phyloP scores from a whole-genome alignment of 35 echinoderm and acorn worm genomes.

The Anneissia japonica region DNA sequence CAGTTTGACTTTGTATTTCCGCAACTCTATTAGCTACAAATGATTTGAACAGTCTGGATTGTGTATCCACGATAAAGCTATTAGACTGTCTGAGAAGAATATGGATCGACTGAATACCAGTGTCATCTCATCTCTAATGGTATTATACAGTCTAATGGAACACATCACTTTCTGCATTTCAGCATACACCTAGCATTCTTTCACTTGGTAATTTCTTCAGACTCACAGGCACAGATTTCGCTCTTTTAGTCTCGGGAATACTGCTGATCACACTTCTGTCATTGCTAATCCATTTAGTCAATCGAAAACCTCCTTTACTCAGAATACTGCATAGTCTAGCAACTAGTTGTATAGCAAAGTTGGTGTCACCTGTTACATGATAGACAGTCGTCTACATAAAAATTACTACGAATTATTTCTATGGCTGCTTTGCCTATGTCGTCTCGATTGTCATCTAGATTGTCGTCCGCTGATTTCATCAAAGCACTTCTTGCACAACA shows the following conservation, averaged over 20 bases:
- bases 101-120: conserved; percentile 4
- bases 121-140: conserved; percentile 19
- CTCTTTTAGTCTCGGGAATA: not conserved
- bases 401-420: too few relatives aligned
- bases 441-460: not conserved
- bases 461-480: not conserved
- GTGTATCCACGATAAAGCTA: conserved; percentile 45
- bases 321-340: not conserved
- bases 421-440: too few relatives aligned
- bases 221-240: not conserved
- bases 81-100: conserved; percentile 47
- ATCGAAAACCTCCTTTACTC: conserved; percentile 2
- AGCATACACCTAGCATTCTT: conserved; percentile 1
- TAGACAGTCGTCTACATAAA: conserved; percentile 35
- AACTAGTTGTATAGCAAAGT: not conserved
- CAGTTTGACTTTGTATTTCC: conserved; percentile 42
- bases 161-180: conserved; percentile 1
- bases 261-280: conserved; percentile 6
- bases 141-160: conserved; percentile 7
- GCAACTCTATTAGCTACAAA: conserved; percentile 62
- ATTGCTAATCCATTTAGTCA: conserved; percentile 20
- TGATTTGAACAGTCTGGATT: conserved; percentile 41
- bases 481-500: conserved; percentile 8
- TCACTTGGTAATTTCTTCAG: conserved; percentile 12
- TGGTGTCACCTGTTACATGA: not conserved